Evolutionary conservation across 2,888 invertebrate genomes (phyloP).

Genomic region (Euzetes globulus): DNA sequence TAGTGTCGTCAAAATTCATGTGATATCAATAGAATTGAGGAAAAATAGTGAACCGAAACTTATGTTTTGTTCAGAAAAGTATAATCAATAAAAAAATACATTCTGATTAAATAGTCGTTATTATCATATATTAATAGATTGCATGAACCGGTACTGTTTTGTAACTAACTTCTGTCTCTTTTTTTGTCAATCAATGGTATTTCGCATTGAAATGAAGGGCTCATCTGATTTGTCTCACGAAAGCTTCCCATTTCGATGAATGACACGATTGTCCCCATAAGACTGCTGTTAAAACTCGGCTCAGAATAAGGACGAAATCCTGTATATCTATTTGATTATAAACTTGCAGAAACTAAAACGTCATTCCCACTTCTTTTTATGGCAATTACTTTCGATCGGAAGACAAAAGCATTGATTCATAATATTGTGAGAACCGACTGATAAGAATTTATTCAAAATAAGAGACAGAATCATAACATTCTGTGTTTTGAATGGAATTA

Average conservation of each 20-base stretch:
- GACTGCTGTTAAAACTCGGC: no score
- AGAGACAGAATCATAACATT: no score
- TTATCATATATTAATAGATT: not conserved
- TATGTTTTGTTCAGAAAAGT: not conserved
- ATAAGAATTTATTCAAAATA: no score
- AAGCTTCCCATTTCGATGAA: not conserved
- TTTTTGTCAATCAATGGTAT: not conserved
- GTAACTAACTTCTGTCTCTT: not conserved
- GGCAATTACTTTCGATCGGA: no score
- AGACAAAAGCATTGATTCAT: no score
- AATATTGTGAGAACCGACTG: no score
- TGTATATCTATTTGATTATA: no score
- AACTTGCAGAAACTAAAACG: no score
- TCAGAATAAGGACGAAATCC: no score
- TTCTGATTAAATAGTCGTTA: not conserved
- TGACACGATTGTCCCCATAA: not conserved
- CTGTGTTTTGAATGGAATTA: no score
- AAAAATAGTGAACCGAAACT: constrained; percentile 9
- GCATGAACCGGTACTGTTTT: not conserved
- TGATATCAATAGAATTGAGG: not conserved
- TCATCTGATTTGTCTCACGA: constrained; percentile 17
- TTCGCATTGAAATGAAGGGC: not conserved
- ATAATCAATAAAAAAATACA: not conserved
- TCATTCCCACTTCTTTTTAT: no score
- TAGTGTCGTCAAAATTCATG: not conserved